phyloP scores from a whole-genome alignment of 2,888 invertebrate species.

The Drosophila mimica region DNA sequence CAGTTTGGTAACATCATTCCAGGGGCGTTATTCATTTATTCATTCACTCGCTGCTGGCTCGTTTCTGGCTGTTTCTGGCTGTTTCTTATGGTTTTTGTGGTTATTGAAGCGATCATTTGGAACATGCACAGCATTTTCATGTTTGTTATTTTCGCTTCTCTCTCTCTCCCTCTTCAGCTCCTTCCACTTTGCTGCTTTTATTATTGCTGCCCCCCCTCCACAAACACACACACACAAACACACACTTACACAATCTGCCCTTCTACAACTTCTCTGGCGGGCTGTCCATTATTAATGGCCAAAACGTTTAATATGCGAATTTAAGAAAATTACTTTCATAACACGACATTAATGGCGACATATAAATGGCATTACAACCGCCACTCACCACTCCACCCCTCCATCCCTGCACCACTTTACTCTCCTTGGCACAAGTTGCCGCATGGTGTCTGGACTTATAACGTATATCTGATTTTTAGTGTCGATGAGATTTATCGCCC shows the following conservation, averaged over 20 bases:
- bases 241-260: neutral
- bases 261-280: neutral
- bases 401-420: neutral
- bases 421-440: neutral
- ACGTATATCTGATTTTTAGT: conserved; percentile 77
- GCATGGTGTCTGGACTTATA: conserved; percentile 38
- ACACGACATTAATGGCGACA: conserved; percentile 76
- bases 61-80: conserved; percentile 61
- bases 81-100: conserved; percentile 81
- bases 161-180: conserved; percentile 6
- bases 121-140: conserved; percentile 80
- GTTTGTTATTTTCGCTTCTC: conserved; percentile 56
- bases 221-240: neutral
- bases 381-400: neutral
- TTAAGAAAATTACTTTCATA: conserved; percentile 81
- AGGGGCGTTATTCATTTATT: conserved; percentile 69
- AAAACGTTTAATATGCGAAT: conserved; percentile 78
- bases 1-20: conserved; percentile 51
- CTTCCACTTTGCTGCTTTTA: conserved; percentile 26
- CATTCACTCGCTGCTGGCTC: conserved; percentile 41
- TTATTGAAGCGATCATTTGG: conserved; percentile 82
- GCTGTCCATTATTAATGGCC: conserved; percentile 67
- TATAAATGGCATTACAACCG: conserved; percentile 54
- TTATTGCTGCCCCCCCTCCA: conserved; percentile 6
- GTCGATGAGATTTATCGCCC: conserved; percentile 75